phyloP scores from a whole-genome alignment of 2,888 invertebrate genomes.

The Sclerodermus sp. region DNA sequence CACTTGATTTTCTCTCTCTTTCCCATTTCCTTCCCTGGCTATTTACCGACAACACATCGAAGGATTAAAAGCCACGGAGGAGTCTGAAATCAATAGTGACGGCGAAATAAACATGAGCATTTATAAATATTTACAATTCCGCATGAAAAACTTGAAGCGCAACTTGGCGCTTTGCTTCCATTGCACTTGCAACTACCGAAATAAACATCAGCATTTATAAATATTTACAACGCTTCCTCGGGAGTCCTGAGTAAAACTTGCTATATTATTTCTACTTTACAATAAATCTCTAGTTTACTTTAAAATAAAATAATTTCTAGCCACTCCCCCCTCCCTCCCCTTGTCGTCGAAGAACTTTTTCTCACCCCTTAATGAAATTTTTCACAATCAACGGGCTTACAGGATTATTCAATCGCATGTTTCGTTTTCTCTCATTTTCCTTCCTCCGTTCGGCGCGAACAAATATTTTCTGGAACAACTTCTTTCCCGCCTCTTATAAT shows the following conservation, averaged over 20 bases:
- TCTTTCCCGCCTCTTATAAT: no score
- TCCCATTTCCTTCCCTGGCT: slow-evolving; percentile 1
- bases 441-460: no score
- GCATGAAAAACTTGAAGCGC: not conserved
- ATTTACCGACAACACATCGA: not conserved
- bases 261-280: not conserved
- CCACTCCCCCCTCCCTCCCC: no score
- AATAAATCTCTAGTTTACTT: not conserved
- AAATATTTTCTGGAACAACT: no score
- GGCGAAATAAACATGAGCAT: not conserved
- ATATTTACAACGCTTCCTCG: not conserved
- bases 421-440: no score
- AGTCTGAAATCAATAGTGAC: not conserved
- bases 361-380: no score
- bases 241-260: not conserved
- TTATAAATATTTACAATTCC: not conserved
- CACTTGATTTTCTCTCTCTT: not conserved
- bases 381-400: no score
- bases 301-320: not conserved
- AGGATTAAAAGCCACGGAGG: not conserved
- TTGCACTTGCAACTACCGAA: not conserved
- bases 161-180: not conserved
- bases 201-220: slow-evolving; percentile 1
- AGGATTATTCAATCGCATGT: no score
- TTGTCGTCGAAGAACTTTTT: no score